Conservation (phyloP, 2,113 vertebrate species). For the Carollia perspicillata region DNA sequence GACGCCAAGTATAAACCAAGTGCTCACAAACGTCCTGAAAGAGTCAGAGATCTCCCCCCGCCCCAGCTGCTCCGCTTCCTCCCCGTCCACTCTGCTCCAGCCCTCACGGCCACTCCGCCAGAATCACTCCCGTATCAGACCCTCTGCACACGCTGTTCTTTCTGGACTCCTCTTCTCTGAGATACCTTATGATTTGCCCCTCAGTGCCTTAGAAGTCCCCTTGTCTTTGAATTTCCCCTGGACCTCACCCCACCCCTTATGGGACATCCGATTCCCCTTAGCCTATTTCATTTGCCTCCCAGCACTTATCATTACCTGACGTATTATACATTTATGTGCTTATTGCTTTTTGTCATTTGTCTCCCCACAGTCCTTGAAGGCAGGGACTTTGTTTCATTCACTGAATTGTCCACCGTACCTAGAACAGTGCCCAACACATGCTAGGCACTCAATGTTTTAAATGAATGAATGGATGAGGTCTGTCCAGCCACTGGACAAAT, state of each 20-base stretch:
- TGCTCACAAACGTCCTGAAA: neutral
- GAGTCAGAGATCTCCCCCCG: neutral
- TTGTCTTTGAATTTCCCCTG: neutral
- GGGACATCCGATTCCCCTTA: neutral
- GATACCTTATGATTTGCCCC: neutral
- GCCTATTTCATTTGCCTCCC: neutral
- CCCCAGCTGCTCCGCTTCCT: neutral
- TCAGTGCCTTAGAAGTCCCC: neutral
- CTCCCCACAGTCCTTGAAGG: neutral
- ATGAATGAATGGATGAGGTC: neutral
- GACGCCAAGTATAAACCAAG: neutral
- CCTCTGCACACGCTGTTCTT: neutral
- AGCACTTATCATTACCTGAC: neutral
- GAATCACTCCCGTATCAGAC: neutral
- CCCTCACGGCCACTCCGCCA: neutral
- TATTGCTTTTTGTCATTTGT: neutral
- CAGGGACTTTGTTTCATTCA: neutral
- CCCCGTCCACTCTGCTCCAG: neutral
- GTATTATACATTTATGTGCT: neutral
- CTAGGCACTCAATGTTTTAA: neutral
- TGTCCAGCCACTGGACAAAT: no score
- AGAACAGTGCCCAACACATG: neutral
- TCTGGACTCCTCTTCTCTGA: neutral
- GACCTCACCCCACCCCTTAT: neutral
- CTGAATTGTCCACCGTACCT: neutral